Evolutionary conservation across 2,113 vertebrate species (phyloP), one percentile per base, ranked within the genome.

Genomic region (Nansenia antarctica): DNA sequence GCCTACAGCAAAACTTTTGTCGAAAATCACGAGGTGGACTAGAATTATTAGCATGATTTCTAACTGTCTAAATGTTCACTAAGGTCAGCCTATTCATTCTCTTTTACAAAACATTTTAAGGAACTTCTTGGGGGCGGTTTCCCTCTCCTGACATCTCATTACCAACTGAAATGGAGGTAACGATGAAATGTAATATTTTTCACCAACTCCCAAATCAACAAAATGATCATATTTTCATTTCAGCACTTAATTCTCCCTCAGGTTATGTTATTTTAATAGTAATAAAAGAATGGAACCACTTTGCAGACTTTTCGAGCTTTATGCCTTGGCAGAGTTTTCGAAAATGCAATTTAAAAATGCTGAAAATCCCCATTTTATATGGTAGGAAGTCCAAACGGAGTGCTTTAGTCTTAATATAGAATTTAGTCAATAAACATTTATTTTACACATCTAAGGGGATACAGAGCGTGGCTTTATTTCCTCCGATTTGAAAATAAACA

Each of bases 211-310:
- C 84, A 86, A 87, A 86, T 87, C 86, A 87, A 86, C 81, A 80
- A 85, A 12, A 11, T 31, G 5, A 58, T 31, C 12, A 58, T 31
- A 81, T 73, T 82, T 88, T 81, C 86, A 86, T 85, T 87, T 86
- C 80, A 85, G 84, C 83, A 86, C 84, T 88, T 86, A 78, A 87
- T 87, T 87, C 80, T 73, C 77, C 79, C 65, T 76, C 15, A n/a
- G 69, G 80, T 49, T 82, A 85, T 87, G 84, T 82, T 86, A 78
- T 86, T 87, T 85, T 87, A 89, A 86, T 87, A 86, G 82, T 80
- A 83, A 88, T 81, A 80, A 88, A 87, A 90, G 83, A 88, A 86
- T 85, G 69, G 67, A 87, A 70, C 72, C 80, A 87, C 84, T 87
- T 85, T 84, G 67, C 75, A 82, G 77, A 85, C 81, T 87, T 85